Evolutionary conservation across 2,888 invertebrate species (phyloP).

Genomic region (Brachycybe producta): DNA sequence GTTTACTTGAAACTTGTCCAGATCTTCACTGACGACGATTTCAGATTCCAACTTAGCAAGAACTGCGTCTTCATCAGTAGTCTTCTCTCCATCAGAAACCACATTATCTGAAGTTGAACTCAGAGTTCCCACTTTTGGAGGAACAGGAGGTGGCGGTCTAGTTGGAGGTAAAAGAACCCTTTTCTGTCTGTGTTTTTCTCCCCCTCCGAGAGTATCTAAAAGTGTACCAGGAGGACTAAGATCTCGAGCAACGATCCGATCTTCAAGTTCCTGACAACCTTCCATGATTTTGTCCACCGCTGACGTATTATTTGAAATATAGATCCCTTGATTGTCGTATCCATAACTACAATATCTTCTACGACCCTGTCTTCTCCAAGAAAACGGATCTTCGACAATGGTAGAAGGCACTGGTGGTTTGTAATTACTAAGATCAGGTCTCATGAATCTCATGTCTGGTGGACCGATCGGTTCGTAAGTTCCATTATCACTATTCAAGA

Average conservation of each 20-base stretch:
- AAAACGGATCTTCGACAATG: constrained; percentile 11
- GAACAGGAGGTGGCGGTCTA: neutral
- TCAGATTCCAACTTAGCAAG: too few species aligned
- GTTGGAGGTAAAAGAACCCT: neutral
- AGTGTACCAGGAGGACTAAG: constrained; percentile 13
- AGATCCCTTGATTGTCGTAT: neutral
- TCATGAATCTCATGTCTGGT: neutral
- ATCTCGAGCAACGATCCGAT: constrained; percentile 1
- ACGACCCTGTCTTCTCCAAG: constrained; percentile 8
- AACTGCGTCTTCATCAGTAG: too few species aligned
- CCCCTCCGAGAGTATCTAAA: neutral
- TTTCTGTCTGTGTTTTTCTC: neutral
- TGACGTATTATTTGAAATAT: neutral
- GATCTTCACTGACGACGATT: too few species aligned
- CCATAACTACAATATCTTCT: neutral
- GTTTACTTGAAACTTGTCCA: too few species aligned
- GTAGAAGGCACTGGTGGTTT: constrained; percentile 2
- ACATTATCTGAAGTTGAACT: too few species aligned
- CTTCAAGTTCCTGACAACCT: constrained; percentile 11
- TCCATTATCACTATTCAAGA: too few species aligned
- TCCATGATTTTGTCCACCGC: constrained; percentile 5
- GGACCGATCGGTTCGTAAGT: constrained; percentile 12
- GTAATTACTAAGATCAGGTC: constrained; percentile 11
- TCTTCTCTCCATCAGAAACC: too few species aligned
- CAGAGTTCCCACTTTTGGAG: constrained; percentile 2